Evolutionary conservation across 2,113 vertebrate species (phyloP).

Genomic region (Percina caprodes): DNA sequence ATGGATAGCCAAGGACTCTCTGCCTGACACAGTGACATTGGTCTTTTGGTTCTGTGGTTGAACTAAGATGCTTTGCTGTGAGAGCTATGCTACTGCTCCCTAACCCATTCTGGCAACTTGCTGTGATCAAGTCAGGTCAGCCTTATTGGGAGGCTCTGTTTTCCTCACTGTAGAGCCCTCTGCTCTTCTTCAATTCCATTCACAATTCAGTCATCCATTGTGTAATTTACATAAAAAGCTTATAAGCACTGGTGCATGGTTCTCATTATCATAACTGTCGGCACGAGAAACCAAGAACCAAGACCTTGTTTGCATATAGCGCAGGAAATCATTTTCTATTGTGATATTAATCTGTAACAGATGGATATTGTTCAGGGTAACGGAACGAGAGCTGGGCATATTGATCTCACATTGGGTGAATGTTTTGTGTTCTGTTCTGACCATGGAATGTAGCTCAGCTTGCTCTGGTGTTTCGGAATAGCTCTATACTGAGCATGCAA

Average conservation of each 20-base stretch:
- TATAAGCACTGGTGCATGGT: not conserved
- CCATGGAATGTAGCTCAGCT: not conserved
- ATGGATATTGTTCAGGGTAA: not conserved
- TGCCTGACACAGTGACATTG: conserved; percentile 28
- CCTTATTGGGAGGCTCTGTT: conserved; percentile 36
- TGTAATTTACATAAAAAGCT: conserved; percentile 23
- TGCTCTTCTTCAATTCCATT: conserved; percentile 31
- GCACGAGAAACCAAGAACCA: not conserved
- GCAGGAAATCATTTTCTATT: not conserved
- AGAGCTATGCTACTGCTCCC: conserved; percentile 13
- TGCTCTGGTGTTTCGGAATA: not conserved
- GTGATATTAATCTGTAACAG: not conserved
- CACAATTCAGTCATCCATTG: conserved; percentile 33
- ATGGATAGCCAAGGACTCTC: conserved; percentile 5
- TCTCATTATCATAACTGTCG: conserved; percentile 1
- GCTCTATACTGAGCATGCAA: not conserved
- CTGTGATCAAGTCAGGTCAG: conserved; percentile 38
- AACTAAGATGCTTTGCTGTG: conserved; percentile 25
- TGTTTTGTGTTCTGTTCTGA: not conserved
- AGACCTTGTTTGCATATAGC: not conserved
- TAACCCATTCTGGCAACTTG: conserved; percentile 16
- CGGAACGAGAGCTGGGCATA: not conserved
- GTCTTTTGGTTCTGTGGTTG: conserved; percentile 30
- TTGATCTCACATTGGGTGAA: not conserved
- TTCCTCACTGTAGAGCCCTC: conserved; percentile 7